Evolutionary conservation across 2,888 invertebrate genomes (phyloP), one percentile per base, ranked within the genome.

Genomic region (Idaea dimidiata): DNA sequence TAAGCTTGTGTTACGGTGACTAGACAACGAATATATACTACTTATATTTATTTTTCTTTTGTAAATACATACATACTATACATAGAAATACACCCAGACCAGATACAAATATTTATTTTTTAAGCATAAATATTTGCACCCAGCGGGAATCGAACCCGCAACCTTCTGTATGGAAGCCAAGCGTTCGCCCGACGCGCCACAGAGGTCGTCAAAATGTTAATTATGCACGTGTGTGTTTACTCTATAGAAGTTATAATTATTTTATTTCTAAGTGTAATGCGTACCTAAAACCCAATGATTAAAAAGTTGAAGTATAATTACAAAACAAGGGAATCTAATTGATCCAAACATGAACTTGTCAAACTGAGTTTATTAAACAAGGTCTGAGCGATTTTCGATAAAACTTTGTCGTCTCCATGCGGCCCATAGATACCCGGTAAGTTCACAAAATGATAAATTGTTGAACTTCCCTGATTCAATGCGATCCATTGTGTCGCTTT

Each of bases 361-460:
- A 81, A 84, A 83, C 72, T 79, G 73, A 77, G 76, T 79, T 79
- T 77, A 78, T 76, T 78, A 79, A 80, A 82, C 81, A 81, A 82
- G 74, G 76, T 78, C 75, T 72, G 73, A 77, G 78, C 75, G 77
- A 75, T 73, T 74, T 77, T 78, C 77, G 83, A 86, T 84, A 81
- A 83, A 88, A 87, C 80, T 88, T 86, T 68, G 76, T 72, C 80
- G 79, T 79, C 78, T 75, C 77, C 74, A 72, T 76, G 75, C 82
- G 86, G 76, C 78, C 79, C 71, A 71, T 71, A 78, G 79, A 84
- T 82, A 81, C 78, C 77, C 75, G 67, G 75, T 73, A 72, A 74
- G 74, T 73, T 77, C 76, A 75, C 74, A 78, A 43, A 85, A 85
- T 87, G 88, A 89, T 88, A 86, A 88, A 89, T 89, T 87, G 84